These are phyloP conservation scores for Platyura marginata DNA, from an alignment of 1,140 invertebrate genomes.

Conservation along the genomic window DNA sequence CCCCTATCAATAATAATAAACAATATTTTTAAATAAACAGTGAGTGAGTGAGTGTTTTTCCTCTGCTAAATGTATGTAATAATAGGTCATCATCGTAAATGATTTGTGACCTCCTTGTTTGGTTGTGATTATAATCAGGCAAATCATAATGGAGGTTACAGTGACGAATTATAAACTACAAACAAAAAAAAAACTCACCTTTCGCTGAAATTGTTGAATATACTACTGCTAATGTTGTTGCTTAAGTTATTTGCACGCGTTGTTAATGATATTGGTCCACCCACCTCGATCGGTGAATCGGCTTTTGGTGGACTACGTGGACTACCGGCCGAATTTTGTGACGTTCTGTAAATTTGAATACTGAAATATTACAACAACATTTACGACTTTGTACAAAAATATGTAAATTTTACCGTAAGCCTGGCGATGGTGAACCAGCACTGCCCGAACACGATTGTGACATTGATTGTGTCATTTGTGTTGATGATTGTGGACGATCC, in stretches of 20 bases:
- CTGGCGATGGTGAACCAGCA: constrained; percentile 21
- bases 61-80: too few species aligned
- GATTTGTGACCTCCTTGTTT: too few species aligned
- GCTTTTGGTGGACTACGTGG: constrained; percentile 18
- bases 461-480: constrained; percentile 17
- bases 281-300: constrained; percentile 25
- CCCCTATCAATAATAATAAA: too few species aligned
- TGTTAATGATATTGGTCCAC: constrained; percentile 22
- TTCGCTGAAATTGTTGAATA: background rate
- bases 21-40: too few species aligned
- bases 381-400: background rate
- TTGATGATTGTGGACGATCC: constrained; percentile 20
- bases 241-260: constrained; percentile 6
- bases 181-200: too few species aligned
- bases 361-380: too few species aligned
- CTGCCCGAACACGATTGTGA: constrained; percentile 22
- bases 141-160: too few species aligned
- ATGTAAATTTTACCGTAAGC: background rate
- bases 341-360: constrained; percentile 5
- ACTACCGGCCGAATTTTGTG: constrained; percentile 9
- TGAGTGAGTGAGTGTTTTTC: too few species aligned
- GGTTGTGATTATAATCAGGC: too few species aligned
- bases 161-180: too few species aligned
- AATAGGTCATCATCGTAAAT: too few species aligned
- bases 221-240: background rate